Percentiles rank a stretch among this genome's conserved stretches.
phyloP scores from a whole-genome alignment of 2,113 vertebrate species.

The Pedetes capensis region DNA sequence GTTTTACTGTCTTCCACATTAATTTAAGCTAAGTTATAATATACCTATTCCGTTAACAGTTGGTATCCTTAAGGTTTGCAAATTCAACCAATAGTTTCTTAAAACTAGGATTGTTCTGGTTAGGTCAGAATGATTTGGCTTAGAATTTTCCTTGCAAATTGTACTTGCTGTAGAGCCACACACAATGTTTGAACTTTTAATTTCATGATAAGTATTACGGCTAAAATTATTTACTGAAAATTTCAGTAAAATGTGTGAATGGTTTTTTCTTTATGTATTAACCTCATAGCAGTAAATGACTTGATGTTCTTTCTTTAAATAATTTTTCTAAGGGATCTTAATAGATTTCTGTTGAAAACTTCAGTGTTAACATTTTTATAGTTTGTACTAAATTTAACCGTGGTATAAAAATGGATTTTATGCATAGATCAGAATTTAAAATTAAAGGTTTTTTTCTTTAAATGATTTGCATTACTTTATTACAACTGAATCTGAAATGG shows the following conservation, averaged over 20 bases:
- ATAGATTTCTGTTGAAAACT: slow-evolving; percentile 73
- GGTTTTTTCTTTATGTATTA: slow-evolving; percentile 67
- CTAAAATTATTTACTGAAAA: slow-evolving; percentile 51
- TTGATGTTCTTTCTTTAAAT: slow-evolving; percentile 70
- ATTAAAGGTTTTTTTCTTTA: slow-evolving; percentile 74
- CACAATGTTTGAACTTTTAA: slow-evolving; percentile 40
- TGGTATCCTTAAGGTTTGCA: slow-evolving; percentile 61
- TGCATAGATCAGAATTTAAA: slow-evolving; percentile 79
- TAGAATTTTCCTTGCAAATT: slow-evolving; percentile 59
- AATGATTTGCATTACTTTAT: slow-evolving; percentile 67
- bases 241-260: slow-evolving; percentile 67
- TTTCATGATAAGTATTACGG: slow-evolving; percentile 54
- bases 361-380: slow-evolving; percentile 77
- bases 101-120: slow-evolving; percentile 57
- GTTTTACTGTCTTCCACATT: slow-evolving; percentile 54
- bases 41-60: slow-evolving; percentile 48
- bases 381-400: slow-evolving; percentile 70
- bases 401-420: slow-evolving; percentile 75
- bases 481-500: slow-evolving; percentile 48
- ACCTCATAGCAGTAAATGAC: slow-evolving; percentile 68
- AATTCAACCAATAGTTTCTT: slow-evolving; percentile 56
- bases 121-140: slow-evolving; percentile 43
- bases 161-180: slow-evolving; percentile 48
- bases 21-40: slow-evolving; percentile 63
- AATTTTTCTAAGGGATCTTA: slow-evolving; percentile 66